These are phyloP conservation scores for Cygnus atratus DNA, from an alignment of 2,113 vertebrate species.

Conservation along the genomic window DNA sequence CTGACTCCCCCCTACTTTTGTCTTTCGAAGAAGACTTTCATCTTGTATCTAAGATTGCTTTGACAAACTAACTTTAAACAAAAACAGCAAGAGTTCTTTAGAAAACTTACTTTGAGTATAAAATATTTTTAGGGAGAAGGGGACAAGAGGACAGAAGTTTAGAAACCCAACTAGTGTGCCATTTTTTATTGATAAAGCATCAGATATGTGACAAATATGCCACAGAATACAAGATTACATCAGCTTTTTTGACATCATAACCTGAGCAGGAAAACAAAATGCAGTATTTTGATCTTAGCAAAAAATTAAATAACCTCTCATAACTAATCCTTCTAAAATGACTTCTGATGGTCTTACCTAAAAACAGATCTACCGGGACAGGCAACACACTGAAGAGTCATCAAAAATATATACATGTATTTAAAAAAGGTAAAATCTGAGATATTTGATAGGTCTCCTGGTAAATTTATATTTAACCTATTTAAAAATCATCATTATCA, in stretches of 20 bases:
- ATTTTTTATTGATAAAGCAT: not conserved
- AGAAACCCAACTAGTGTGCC: not conserved
- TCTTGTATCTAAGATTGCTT: not conserved
- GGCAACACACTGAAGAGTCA: not conserved
- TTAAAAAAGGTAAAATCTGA: not conserved
- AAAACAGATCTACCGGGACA: not conserved
- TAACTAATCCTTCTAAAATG: not conserved
- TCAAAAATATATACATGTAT: not conserved
- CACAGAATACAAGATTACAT: not conserved
- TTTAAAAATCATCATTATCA: not conserved
- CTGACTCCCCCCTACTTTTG: not conserved
- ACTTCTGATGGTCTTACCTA: not conserved
- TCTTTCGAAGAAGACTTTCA: conserved; percentile 10
- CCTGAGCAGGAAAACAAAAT: not conserved
- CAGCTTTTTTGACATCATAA: not conserved
- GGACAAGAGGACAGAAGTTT: not conserved
- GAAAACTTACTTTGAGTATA: not conserved
- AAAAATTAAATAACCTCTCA: not conserved
- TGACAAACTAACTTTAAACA: conserved; percentile 15
- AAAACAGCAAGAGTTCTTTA: not conserved
- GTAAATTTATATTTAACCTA: not conserved
- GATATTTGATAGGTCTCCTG: not conserved
- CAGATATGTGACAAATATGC: not conserved
- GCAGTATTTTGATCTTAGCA: not conserved
- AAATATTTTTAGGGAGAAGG: not conserved